These are phyloP conservation scores for Autographa gamma DNA, from an alignment of 2,888 invertebrate genomes.

Conservation along the genomic window DNA sequence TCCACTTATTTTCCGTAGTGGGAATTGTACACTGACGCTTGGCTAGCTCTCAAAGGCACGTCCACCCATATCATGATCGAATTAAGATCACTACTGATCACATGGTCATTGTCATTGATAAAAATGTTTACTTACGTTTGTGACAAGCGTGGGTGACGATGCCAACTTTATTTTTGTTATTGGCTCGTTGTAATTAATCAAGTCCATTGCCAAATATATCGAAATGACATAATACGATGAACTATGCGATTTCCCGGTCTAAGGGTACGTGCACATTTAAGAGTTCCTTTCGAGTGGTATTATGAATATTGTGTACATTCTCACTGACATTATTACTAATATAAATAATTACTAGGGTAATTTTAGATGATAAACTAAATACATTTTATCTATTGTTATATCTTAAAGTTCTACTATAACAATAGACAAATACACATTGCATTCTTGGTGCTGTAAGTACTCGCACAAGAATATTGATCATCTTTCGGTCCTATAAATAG, in stretches of 20 bases:
- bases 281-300: not conserved
- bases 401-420: too few relatives aligned
- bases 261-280: conserved; percentile 7
- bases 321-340: too few relatives aligned
- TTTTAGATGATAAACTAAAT: too few relatives aligned
- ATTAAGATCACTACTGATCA: conserved; percentile 23
- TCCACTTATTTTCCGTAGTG: not conserved
- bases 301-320: not conserved
- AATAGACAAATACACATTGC: too few relatives aligned
- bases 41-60: conserved; percentile 43
- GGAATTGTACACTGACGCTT: conserved; percentile 25
- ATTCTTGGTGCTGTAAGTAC: too few relatives aligned
- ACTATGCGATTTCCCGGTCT: conserved; percentile 47
- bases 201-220: conserved; percentile 40
- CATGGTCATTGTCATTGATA: conserved; percentile 40
- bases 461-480: too few relatives aligned
- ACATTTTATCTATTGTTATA: too few relatives aligned
- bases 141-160: conserved; percentile 26
- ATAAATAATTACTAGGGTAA: too few relatives aligned
- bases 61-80: conserved; percentile 21
- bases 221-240: conserved; percentile 44
- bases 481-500: too few relatives aligned
- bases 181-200: conserved; percentile 45
- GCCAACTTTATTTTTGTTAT: conserved; percentile 51
- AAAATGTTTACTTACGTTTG: conserved; percentile 40